Base-by-base conservation (phyloP, 2,888 invertebrate species). In the Drosophila fulvimacula region DNA sequence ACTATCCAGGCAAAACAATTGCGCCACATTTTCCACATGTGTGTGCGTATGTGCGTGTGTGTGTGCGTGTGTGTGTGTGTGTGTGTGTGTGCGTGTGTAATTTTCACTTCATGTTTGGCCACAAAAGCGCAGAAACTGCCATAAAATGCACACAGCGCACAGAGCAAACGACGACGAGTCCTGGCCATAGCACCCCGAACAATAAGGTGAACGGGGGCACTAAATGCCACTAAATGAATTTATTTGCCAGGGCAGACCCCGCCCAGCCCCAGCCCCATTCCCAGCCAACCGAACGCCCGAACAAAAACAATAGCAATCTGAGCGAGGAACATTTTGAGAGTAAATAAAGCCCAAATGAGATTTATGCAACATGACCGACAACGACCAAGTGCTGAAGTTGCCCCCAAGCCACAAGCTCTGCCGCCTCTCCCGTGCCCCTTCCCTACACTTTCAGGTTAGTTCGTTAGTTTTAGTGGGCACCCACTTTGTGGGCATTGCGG, bases 201-300 rank as follows among this genome's bases (percentile, higher is more conserved):
- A 89, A 86, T 86, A 86, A 86, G 90, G 90, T 86, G 88, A 89
- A 86, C 39, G 87, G 77, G 84, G 85, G 82, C 89, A 89, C 89
- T 88, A 89, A 88, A 88, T 82, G 90, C 90, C 90, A 86, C 90
- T 90, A 90, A 88, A 88, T 88, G 88, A 88, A 90, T 88, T 88
- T 88, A 88, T 88, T 88, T 86, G 73, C 86, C 77, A 73, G 64
- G 56, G 62, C 66, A 64, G 51, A 49, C 51, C 30, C 62, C 72
- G 10, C 10, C 51, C 21, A 1, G 1, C 15, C 15, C 24, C 21
- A 6, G 9, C 17, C 11, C 10, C 17, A 17, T 1, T 3, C 1
- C 0, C n/a, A 7, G 15, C n/a, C 38, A 7, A 2, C 9, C n/a
- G 38, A 27, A 6, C 27, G 34, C 21, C 10, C 51, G 19, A 15